A percentile compares a stretch with the other conserved stretches of the same genome.
phyloP scores from a whole-genome alignment of 2,888 invertebrate species.

The Orthosia gothica region DNA sequence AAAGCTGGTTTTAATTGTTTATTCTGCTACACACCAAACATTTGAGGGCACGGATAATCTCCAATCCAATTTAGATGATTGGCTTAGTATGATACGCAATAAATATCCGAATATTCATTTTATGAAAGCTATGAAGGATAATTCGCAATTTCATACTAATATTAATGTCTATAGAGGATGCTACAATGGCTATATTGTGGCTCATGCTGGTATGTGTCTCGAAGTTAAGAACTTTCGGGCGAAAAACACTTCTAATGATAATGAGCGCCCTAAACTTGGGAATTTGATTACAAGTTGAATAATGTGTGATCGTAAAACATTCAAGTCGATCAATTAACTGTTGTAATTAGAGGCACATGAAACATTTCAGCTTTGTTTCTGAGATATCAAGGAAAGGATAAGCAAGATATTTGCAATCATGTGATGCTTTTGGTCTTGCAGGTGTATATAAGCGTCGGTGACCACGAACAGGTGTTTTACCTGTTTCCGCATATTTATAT shows the following conservation, averaged over 20 bases:
- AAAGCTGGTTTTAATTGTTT: slow-evolving; percentile 57
- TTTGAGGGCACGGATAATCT: slow-evolving; percentile 59
- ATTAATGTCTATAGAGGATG: slow-evolving; percentile 31
- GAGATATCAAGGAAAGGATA: not conserved
- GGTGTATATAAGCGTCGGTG: not conserved
- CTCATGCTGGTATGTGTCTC: slow-evolving; percentile 48
- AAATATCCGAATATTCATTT: slow-evolving; percentile 52
- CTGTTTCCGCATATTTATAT: not conserved
- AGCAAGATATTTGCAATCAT: not conserved
- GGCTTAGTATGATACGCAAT: slow-evolving; percentile 59
- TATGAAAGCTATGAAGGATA: slow-evolving; percentile 37
- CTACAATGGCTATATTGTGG: slow-evolving; percentile 33
- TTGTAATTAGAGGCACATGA: slow-evolving; percentile 24
- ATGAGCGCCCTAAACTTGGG: slow-evolving; percentile 36
- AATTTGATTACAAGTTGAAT: slow-evolving; percentile 52
- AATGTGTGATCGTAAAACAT: slow-evolving; percentile 42
- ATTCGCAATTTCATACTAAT: slow-evolving; percentile 46
- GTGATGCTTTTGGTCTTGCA: not conserved
- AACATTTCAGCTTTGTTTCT: slow-evolving; percentile 1
- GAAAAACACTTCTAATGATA: slow-evolving; percentile 50
- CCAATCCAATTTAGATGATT: slow-evolving; percentile 65
- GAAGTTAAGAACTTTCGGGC: slow-evolving; percentile 43
- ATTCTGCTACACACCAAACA: slow-evolving; percentile 56
- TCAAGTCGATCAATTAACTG: slow-evolving; percentile 30
- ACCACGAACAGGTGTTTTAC: no score